Evolutionary conservation across 1,140 invertebrate species (phyloP), one percentile per base, ranked within the genome.

Genomic region (Parasteatoda tepidariorum): DNA sequence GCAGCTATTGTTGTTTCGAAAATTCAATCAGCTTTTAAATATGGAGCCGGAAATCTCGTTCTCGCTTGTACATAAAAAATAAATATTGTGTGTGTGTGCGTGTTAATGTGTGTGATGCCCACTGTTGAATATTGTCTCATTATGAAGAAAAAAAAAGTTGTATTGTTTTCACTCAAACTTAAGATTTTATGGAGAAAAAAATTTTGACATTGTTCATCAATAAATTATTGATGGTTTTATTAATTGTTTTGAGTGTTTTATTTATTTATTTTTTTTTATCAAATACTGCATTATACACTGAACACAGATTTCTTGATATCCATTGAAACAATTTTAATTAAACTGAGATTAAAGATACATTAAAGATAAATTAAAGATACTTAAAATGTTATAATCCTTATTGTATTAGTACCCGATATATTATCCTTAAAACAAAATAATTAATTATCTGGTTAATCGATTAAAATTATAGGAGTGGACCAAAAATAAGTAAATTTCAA

Each of bases 171-270:
- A 79, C 61, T 79, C 76, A 79, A 68, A 68, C 76, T 79, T 79
- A 64, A 79, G 76, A 79, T 79, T 79, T 79, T 79, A 79, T 79
- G 76, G 64, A 79, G n/a, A n/a, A 79, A 62, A 68, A 48, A 28
- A 48, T 79, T 79, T 79, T 79, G 76, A 79, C 76, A 79, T 68
- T 68, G 76, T 79, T 79, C 64, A 79, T 79, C 76, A 79, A 79
- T 79, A 79, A 79, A 79, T 41, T 79, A 79, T 79, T 79, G 76
- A 79, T 79, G 76, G 76, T 61, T 79, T 79, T 79, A 79, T 79
- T 67, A 79, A 24, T 78, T 59, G 48, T 54, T 66, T 66, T 64
- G 28, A 30, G 6, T 59, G 38, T 48, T 48, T 13, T 48, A 13
- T 48, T 48, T n/a, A n/a, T n/a, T n/a, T n/a, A n/a, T n/a, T n/a